A percentile compares a stretch with the other conserved stretches of the same genome.
These are phyloP conservation scores for Platycheirus rosarum DNA, from an alignment of 2,888 invertebrate species.

Conservation along the genomic window DNA sequence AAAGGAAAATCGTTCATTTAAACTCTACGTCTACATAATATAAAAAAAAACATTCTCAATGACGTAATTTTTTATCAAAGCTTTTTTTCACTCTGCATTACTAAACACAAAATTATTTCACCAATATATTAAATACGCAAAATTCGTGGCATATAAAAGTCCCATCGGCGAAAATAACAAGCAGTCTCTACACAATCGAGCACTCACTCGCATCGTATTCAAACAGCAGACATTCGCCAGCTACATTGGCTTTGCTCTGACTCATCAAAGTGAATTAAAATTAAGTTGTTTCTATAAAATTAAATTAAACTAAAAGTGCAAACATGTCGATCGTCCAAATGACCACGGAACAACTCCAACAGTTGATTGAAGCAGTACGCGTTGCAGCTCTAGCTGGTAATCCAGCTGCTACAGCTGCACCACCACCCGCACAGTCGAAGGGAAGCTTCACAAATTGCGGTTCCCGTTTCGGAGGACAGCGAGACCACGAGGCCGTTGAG, in stretches of 20 bases:
- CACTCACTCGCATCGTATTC: constrained; percentile 57
- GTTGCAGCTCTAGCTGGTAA: constrained; percentile 74
- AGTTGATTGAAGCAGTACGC: constrained; percentile 79
- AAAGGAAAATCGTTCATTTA: too few species aligned
- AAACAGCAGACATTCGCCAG: constrained; percentile 58
- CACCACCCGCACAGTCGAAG: constrained; percentile 70
- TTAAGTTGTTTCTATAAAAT: constrained; percentile 28
- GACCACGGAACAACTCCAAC: constrained; percentile 79
- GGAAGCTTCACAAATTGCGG: constrained; percentile 78
- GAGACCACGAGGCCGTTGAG: constrained; percentile 80
- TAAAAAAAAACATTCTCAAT: too few species aligned
- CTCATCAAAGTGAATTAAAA: constrained; percentile 50
- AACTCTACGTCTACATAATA: too few species aligned
- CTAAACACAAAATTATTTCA: constrained; percentile 6
- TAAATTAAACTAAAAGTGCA: constrained; percentile 28
- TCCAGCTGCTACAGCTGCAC: constrained; percentile 47
- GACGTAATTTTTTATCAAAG: too few species aligned
- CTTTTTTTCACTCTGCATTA: too few species aligned
- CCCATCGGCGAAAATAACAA: not conserved
- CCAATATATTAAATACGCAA: not conserved
- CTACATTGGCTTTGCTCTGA: constrained; percentile 59
- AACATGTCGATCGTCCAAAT: constrained; percentile 75
- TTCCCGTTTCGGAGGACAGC: constrained; percentile 77
- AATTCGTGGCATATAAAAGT: constrained; percentile 37
- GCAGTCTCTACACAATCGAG: constrained; percentile 48